Percentiles rank a stretch among this genome's conserved stretches.
Evolutionary conservation across 2,113 vertebrate species (phyloP).

Genomic region (Hyperoodon ampullatus): DNA sequence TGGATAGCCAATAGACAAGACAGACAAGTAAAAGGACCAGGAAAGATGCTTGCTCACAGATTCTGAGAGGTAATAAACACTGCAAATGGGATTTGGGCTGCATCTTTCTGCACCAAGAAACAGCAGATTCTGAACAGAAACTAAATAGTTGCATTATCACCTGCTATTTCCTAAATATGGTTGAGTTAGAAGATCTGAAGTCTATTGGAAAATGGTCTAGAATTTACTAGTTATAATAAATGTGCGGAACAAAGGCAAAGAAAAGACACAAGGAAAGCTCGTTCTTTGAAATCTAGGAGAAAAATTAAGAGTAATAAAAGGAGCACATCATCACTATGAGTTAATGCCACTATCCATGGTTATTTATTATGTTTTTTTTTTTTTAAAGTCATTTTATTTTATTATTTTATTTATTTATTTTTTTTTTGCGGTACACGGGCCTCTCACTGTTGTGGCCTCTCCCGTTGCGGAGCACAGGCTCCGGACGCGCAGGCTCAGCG

Average conservation of each 20-base stretch:
- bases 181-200: not conserved
- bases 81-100: constrained; percentile 65
- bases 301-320: not conserved
- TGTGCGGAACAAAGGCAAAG: constrained; percentile 28
- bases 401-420: no score
- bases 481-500: no score
- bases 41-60: constrained; percentile 72
- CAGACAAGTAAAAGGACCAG: constrained; percentile 66
- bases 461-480: no score
- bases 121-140: constrained; percentile 55
- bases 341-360: not conserved
- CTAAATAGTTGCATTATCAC: constrained; percentile 50
- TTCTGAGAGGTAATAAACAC: constrained; percentile 74
- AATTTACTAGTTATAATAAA: constrained; percentile 16
- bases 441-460: no score
- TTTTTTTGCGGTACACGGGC: no score
- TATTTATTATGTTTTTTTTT: not conserved
- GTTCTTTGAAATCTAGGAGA: not conserved
- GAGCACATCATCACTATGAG: no score
- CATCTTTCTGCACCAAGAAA: constrained; percentile 62
- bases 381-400: no score
- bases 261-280: not conserved
- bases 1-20: constrained; percentile 73
- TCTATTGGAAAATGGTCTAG: not conserved
- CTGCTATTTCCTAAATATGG: constrained; percentile 38